Evolutionary conservation across 23 tunicate species (phyloP).

Genomic region (Halocynthia aurantium): DNA sequence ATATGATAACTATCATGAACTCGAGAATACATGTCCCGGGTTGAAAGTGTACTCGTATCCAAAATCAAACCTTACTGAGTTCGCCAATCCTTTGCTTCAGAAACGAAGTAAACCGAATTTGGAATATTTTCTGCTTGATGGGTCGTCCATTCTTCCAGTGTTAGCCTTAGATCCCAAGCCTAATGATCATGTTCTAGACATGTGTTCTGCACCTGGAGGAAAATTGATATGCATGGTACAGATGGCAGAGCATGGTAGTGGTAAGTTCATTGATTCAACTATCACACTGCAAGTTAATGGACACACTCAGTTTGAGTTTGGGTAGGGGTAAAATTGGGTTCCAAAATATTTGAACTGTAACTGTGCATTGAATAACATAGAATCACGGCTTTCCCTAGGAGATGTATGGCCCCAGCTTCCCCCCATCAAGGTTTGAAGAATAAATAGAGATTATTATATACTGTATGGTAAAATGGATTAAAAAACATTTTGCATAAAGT

Average conservation of each 20-base stretch:
- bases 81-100: not conserved
- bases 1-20: conserved; percentile 2
- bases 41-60: conserved; percentile 62
- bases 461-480: too few species aligned
- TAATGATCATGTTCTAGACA: conserved; percentile 55
- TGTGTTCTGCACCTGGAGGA: conserved; percentile 87
- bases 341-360: too few species aligned
- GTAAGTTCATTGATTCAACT: not conserved
- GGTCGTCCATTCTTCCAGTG: conserved; percentile 61
- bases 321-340: too few species aligned
- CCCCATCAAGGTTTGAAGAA: too few species aligned
- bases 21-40: conserved; percentile 29
- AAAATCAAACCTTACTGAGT: conserved; percentile 49
- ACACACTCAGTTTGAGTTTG: too few species aligned
- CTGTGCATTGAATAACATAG: too few species aligned
- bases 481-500: too few species aligned
- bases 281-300: too few species aligned
- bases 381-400: too few species aligned
- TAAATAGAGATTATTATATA: too few species aligned
- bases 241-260: conserved; percentile 2
- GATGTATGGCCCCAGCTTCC: too few species aligned
- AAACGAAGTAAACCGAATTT: not conserved
- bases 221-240: conserved; percentile 59
- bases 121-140: conserved; percentile 67
- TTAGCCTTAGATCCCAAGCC: conserved; percentile 45